Evolutionary conservation across 2,888 invertebrate species (phyloP).

Genomic region (Aporophyla nigra): DNA sequence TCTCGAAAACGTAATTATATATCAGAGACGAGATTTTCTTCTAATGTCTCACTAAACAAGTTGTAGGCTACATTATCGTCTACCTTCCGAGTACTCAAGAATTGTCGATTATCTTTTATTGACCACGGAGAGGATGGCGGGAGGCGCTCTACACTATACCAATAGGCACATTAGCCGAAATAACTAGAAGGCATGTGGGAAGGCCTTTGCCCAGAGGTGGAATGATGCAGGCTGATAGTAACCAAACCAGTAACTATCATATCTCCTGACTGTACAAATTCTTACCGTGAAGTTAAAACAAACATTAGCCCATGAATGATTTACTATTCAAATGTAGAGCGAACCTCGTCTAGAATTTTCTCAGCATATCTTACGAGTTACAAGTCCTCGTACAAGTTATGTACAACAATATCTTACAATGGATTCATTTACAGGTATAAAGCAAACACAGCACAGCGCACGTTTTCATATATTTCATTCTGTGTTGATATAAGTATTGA

Average conservation of each 20-base stretch:
- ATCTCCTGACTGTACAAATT: neutral
- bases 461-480: slow-evolving; percentile 10
- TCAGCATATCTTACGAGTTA: neutral
- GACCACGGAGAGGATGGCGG: neutral
- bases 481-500: neutral
- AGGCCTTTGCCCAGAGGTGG: neutral
- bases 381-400: neutral
- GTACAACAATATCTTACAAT: slow-evolving; percentile 12
- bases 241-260: neutral
- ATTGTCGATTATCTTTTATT: neutral
- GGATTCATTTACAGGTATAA: neutral
- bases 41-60: neutral
- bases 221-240: neutral
- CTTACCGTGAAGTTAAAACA: neutral
- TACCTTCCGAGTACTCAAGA: neutral
- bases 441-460: neutral
- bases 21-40: slow-evolving; percentile 1
- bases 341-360: slow-evolving; percentile 2
- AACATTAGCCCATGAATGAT: neutral
- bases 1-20: slow-evolving; percentile 39
- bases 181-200: neutral
- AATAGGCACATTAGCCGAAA: neutral
- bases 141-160: neutral
- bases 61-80: neutral
- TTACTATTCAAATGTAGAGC: neutral